Conservation (phyloP, 2,113 vertebrate genomes). For the Turnix velox region DNA sequence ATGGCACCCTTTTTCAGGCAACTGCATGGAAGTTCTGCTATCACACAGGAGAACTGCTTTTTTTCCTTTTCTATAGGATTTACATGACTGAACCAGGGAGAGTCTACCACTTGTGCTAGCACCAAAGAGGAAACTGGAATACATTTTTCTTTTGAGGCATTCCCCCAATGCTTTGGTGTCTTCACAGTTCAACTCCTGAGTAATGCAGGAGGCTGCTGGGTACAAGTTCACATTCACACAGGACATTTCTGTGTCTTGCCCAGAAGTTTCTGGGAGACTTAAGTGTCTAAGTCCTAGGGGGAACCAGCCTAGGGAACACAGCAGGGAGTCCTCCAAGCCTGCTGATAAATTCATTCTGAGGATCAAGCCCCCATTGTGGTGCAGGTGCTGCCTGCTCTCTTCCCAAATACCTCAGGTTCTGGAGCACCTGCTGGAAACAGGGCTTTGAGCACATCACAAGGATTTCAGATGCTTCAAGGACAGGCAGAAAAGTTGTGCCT, state of each 20-base stretch:
- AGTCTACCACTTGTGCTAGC: neutral
- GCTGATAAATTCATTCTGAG: neutral
- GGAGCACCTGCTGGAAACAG: neutral
- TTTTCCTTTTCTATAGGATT: neutral
- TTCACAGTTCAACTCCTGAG: neutral
- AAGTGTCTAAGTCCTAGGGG: too few species aligned
- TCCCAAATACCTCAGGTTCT: neutral
- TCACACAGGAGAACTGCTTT: neutral
- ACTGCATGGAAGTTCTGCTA: neutral
- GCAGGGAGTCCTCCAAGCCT: neutral
- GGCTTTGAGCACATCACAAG: neutral
- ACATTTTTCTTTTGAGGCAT: neutral
- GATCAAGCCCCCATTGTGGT: neutral
- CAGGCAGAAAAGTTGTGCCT: neutral
- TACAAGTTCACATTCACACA: neutral
- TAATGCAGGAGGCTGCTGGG: neutral
- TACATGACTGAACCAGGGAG: neutral
- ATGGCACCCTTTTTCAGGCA: neutral
- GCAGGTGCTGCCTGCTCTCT: neutral
- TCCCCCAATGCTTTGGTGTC: neutral
- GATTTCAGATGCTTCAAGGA: neutral
- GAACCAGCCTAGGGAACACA: neutral
- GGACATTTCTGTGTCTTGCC: neutral
- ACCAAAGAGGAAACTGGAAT: neutral
- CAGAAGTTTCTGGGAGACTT: neutral